phyloP scores from a whole-genome alignment of 2,888 invertebrate genomes.

The Lasioglossum oenotherae region DNA sequence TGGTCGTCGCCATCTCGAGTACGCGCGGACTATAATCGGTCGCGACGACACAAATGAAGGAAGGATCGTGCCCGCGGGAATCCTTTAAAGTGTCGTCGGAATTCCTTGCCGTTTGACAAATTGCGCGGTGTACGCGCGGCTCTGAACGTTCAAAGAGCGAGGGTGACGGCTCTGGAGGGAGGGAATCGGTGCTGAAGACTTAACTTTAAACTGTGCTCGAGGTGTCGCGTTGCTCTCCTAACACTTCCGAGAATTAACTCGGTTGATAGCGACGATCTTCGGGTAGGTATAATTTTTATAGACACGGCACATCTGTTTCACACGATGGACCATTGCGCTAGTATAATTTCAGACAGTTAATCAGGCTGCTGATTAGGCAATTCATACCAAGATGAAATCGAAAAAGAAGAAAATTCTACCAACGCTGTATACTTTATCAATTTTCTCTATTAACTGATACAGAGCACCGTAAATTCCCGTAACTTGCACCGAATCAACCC shows the following conservation, averaged over 20 bases:
- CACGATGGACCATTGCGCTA: too few relatives aligned
- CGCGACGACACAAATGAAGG: constrained; percentile 16
- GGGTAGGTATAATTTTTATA: too few relatives aligned
- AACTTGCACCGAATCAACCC: background rate
- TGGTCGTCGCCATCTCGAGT: constrained; percentile 35
- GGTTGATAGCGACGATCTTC: too few relatives aligned
- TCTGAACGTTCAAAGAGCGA: background rate
- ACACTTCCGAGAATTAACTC: background rate
- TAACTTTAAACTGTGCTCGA: background rate
- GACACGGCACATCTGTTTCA: too few relatives aligned
- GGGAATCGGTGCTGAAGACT: background rate
- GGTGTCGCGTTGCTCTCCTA: background rate
- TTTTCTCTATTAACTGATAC: background rate
- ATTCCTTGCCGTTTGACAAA: constrained; percentile 31
- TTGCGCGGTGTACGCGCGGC: background rate
- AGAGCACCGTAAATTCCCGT: background rate
- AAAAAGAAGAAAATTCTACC: too few relatives aligned
- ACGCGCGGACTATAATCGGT: constrained; percentile 20
- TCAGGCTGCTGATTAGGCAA: too few relatives aligned
- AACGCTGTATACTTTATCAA: background rate
- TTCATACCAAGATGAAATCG: background rate
- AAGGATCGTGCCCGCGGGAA: constrained; percentile 37
- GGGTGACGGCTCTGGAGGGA: background rate
- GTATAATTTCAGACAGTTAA: too few relatives aligned
- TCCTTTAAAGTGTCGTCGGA: constrained; percentile 20